phyloP scores from a whole-genome alignment of 2,797 vertebrate genomes.

The Sebastes steindachneri region DNA sequence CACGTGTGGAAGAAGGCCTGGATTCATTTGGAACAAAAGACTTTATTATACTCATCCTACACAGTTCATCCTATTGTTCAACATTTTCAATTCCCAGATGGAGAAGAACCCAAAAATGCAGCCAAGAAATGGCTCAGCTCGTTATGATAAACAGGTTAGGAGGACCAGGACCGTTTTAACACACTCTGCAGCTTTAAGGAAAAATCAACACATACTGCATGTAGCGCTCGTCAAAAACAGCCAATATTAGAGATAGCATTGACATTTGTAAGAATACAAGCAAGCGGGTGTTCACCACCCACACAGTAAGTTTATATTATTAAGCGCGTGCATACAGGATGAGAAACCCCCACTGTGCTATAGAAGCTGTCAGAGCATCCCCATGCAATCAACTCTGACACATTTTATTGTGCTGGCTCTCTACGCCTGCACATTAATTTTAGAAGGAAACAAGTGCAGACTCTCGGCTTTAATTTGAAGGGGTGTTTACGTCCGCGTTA shows the following conservation, averaged over 20 bases:
- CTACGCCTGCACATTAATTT: neutral
- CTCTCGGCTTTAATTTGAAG: neutral
- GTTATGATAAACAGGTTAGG: neutral
- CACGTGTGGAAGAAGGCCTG: conserved; percentile 50
- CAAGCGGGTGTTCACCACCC: neutral
- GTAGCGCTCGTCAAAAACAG: neutral
- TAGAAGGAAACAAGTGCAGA: neutral
- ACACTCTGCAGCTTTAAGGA: neutral
- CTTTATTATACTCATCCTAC: conserved; percentile 30
- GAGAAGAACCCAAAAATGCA: neutral
- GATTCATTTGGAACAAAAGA: conserved; percentile 55
- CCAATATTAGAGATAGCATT: neutral
- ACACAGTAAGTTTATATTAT: neutral
- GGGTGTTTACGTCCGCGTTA: neutral
- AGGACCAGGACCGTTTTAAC: neutral
- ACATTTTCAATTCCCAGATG: neutral
- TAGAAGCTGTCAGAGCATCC: neutral
- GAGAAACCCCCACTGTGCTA: neutral
- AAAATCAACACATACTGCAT: neutral
- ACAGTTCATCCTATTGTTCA: conserved; percentile 19
- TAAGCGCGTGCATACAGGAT: neutral
- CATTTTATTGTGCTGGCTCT: neutral
- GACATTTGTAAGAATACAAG: neutral
- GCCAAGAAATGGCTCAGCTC: neutral
- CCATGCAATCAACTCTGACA: neutral